phyloP scores from a whole-genome alignment of 2,113 vertebrate genomes.

The Raja brachyura region DNA sequence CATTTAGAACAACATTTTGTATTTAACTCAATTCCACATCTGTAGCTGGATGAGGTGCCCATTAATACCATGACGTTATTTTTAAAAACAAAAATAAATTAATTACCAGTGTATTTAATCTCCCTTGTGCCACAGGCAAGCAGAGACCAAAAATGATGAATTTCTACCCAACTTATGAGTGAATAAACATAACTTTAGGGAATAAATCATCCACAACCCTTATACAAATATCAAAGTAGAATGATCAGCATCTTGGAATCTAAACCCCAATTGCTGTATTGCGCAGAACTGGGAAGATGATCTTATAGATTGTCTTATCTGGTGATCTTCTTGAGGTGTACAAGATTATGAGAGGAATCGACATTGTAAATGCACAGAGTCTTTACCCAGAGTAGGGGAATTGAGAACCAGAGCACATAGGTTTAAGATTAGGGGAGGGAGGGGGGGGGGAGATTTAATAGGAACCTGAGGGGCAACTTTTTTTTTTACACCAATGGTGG shows the following conservation, averaged over 20 bases:
- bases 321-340: no score
- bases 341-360: no score
- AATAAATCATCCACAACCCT: neutral
- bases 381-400: no score
- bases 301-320: no score
- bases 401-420: no score
- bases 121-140: neutral
- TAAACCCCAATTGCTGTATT: neutral
- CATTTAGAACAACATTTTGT: neutral
- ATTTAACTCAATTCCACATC: neutral
- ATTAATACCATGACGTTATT: neutral
- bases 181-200: neutral
- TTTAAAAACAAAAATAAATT: neutral
- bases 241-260: neutral
- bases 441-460: no score
- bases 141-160: neutral
- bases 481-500: no score
- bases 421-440: no score
- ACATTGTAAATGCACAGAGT: no score
- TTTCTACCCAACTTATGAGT: neutral
- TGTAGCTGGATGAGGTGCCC: neutral
- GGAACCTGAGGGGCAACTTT: no score
- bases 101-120: neutral
- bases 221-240: neutral
- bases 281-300: no score